These are phyloP conservation scores for Oceanodroma leucorhoa DNA, from an alignment of 2,797 vertebrate species.

Conservation along the genomic window DNA sequence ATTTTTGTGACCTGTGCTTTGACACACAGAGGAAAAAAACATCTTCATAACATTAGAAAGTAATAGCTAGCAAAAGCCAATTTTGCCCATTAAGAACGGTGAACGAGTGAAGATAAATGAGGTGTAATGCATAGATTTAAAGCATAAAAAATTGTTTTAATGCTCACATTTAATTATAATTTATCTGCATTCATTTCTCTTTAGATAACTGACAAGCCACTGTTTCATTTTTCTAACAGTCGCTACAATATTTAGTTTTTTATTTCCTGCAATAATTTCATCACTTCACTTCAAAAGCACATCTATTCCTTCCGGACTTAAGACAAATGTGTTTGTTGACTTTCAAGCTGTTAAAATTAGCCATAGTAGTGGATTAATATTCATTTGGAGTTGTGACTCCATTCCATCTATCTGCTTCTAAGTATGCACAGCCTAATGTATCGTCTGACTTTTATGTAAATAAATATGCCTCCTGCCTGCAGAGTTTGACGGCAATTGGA, in stretches of 20 bases:
- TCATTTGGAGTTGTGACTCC: constrained; percentile 15
- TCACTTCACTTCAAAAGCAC: constrained; percentile 37
- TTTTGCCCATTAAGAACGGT: background rate
- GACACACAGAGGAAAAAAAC: background rate
- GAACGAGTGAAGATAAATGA: background rate
- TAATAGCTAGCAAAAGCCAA: background rate
- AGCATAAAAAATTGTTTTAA: constrained; percentile 9
- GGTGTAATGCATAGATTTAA: background rate
- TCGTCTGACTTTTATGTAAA: constrained; percentile 54
- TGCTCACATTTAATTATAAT: constrained; percentile 41
- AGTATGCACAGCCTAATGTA: background rate
- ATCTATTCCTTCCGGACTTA: constrained; percentile 2
- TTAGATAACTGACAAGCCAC: background rate
- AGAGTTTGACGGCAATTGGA: background rate
- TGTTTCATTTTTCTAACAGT: background rate
- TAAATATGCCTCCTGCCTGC: background rate
- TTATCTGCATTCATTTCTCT: constrained; percentile 36
- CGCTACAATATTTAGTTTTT: background rate
- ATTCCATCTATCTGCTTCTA: constrained; percentile 21
- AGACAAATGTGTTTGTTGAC: constrained; percentile 54
- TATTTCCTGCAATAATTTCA: constrained; percentile 51
- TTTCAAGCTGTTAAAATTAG: constrained; percentile 54
- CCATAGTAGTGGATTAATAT: constrained; percentile 36
- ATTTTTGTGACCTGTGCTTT: background rate
- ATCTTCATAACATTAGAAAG: background rate